Conservation (phyloP, 1,140 invertebrate species). For the Neodiprion lecontei region DNA sequence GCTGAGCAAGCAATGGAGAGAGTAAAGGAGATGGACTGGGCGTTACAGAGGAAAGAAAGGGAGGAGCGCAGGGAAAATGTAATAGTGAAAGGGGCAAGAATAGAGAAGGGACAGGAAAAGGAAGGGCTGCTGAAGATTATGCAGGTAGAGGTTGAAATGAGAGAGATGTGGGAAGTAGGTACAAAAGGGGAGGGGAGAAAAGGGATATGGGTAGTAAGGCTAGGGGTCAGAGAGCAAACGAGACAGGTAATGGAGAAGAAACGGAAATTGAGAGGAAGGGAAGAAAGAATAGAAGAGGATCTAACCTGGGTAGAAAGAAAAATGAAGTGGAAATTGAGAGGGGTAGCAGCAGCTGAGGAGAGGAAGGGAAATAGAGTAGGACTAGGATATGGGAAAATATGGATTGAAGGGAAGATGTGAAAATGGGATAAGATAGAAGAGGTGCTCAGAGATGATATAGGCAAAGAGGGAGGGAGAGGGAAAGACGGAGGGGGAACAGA, state of each 20-base stretch:
- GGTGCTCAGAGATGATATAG: too few relatives aligned
- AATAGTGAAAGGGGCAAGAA: too few relatives aligned
- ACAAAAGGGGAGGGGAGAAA: not conserved
- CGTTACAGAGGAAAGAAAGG: too few relatives aligned
- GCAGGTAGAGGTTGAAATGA: not conserved
- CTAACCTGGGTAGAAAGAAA: constrained; percentile 3
- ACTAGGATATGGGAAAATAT: not conserved
- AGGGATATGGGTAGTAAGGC: not conserved
- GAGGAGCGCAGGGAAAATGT: too few relatives aligned
- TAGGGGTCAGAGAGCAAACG: not conserved
- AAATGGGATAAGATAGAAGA: not conserved
- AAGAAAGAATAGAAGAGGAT: constrained; percentile 3
- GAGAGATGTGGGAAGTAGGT: not conserved
- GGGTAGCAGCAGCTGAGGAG: not conserved
- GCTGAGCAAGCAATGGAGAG: too few relatives aligned
- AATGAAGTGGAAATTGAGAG: constrained; percentile 8
- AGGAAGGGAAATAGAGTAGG: not conserved
- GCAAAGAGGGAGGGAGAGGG: not conserved
- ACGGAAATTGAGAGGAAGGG: not conserved
- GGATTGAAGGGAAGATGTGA: not conserved
- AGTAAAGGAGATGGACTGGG: too few relatives aligned
- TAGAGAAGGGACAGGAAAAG: not conserved
- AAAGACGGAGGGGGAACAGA: constrained; percentile 2
- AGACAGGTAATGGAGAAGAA: constrained; percentile 7
- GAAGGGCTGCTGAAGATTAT: not conserved